Evolutionary conservation across 2,797 vertebrate genomes (phyloP), one percentile per base, ranked within the genome.

Genomic region (Fistularia commersonii): DNA sequence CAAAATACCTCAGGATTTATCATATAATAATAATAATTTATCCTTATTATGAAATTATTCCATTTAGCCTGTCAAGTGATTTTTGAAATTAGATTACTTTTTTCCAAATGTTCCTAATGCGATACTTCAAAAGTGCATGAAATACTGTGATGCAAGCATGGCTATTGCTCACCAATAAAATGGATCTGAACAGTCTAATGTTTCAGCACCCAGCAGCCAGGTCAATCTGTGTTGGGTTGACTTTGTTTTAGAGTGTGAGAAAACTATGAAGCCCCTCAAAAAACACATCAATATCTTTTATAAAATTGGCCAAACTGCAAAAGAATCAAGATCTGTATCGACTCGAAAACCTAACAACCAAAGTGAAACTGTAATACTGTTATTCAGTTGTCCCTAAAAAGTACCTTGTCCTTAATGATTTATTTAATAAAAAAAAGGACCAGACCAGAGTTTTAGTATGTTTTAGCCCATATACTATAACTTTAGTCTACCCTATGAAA

Each of bases 161-260:
- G 23, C 23, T 23, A 23, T 23, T 23, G 23, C 23, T 23, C 23
- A 23, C 23, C 35, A 6, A 2, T 36, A 36, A 10, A 54, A 9
- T 14, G 23, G 50, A 23, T 9, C 32, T 8, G 33, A 15, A n/a
- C 32, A 13, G 31, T 11, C 10, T 31, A 8, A 49, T 6, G 31
- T 51, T 39, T 40, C n/a, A 43, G 12, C 42, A 31, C 11, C 34
- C 37, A 49, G 35, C 11, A 52, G 37, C 11, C 7, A 48, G 10
- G 11, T 44, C 15, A 50, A 32, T 45, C n/a, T 51, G 13, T 40
- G 66, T 65, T 77, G 69, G 65, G 70, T 68, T 66, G 62, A 67
- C 72, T 80, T 85, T 80, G 76, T 69, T 77, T 81, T 66, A 61
- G 54, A 54, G 48, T 39, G 13, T 13, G 32, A 32, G 41, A 14